Conservation (phyloP, 2,113 vertebrate genomes). For the Eulemur rufifrons region DNA sequence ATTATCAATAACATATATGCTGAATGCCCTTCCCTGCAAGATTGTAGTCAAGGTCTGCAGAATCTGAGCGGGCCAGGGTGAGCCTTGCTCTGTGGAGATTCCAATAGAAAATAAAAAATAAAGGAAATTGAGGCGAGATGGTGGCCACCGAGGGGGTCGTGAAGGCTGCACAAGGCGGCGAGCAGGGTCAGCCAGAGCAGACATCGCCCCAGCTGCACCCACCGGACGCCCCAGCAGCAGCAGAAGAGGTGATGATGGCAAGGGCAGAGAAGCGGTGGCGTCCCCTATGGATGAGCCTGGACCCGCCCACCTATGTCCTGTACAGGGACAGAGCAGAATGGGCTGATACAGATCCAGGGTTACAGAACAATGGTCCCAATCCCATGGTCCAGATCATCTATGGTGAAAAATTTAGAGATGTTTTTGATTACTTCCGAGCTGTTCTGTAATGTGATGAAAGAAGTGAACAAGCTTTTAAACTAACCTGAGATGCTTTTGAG, state of each 20-base stretch:
- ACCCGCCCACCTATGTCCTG: slow-evolving; percentile 81
- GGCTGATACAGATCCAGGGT: slow-evolving; percentile 94
- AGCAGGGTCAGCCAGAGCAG: slow-evolving; percentile 28
- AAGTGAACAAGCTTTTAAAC: no score
- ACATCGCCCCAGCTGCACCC: slow-evolving; percentile 56
- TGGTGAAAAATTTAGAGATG: slow-evolving; percentile 90
- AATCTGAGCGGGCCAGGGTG: neutral
- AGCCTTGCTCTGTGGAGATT: neutral
- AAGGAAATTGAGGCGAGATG: slow-evolving; percentile 63
- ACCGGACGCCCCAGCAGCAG: slow-evolving; percentile 11
- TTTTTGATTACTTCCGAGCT: no score
- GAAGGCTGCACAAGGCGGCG: neutral
- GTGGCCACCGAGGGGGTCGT: slow-evolving; percentile 69
- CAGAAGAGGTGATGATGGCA: slow-evolving; percentile 59
- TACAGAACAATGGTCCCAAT: slow-evolving; percentile 96
- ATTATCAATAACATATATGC: neutral
- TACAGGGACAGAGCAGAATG: slow-evolving; percentile 95
- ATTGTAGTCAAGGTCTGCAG: neutral
- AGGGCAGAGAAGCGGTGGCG: slow-evolving; percentile 49
- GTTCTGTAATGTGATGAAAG: no score
- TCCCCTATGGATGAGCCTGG: slow-evolving; percentile 73
- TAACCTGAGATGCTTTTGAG: no score
- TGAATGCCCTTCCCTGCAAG: neutral
- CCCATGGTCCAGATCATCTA: slow-evolving; percentile 98
- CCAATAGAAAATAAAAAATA: neutral